Base-by-base conservation (phyloP, 2,797 vertebrate species). In the Adrianichthys oophorus region DNA sequence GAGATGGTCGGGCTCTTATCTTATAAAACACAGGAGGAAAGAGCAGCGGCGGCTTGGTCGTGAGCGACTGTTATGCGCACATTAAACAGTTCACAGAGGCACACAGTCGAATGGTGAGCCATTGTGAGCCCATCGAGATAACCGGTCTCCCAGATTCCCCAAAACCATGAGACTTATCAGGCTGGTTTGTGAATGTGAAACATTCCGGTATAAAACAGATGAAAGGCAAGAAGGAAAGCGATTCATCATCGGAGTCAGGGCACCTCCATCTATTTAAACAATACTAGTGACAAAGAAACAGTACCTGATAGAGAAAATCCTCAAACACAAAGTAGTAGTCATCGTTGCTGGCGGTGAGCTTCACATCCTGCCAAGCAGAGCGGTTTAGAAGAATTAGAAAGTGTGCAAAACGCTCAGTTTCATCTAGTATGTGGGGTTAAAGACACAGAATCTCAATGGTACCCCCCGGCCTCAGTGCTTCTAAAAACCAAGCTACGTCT, bases 271-370 rank as follows among this genome's bases (percentile, higher is more conserved):
- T 37, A 12, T 37, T 37, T 10, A 37, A 37, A 37, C 26, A 26
- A 26, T 26, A 26, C 26, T 26, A 26, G 6, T 23, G 24, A 2
- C 48, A 42, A 53, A 23, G 16, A 24, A 47, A 46, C 8, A 52
- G 26, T 82, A 98, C 97, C 94, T 99, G 98, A 90, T 99, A 99
- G 59, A 99, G 93, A 88, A 96, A 99, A 82, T 99, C 97, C 87
- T 99, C 98, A 93, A 99, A 99, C 60, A 99, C 98, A 93, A 99
- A 99, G 90, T 99, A 99, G 85, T 99, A 97, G 90, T 99, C 98
- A 48, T 99, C 98, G 0, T 99, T 99, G 81, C 96, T 99, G 79
- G 98, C 98, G 1, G 98, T 99, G 78, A 99, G 92, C 83, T 99
- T 99, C 77, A 99, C 98, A 83, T 99, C 98, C 98, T 99, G 72